Base-by-base conservation (phyloP, 2,888 invertebrate genomes). In the Sesia apiformis region DNA sequence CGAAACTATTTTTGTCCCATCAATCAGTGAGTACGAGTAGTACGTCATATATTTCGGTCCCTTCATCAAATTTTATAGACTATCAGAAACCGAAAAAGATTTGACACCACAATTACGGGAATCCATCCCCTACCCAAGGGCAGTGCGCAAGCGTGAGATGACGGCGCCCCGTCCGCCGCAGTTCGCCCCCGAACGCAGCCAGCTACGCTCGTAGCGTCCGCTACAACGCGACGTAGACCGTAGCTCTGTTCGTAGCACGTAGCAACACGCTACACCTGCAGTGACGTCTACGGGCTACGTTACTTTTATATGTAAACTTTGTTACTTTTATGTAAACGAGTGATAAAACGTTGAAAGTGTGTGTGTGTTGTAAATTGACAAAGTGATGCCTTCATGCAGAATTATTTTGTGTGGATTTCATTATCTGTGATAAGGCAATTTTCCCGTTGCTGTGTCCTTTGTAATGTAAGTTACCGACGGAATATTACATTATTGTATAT, bases 91-190 rank as follows among this genome's bases (percentile, higher is more conserved):
- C 62, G 60, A 61, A 60, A 60, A 59, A 69, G 70, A 66, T 71
- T 72, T 72, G 71, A 73, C 71, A 67, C 66, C 63, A 67, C 62
- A 65, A 66, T 67, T 70, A 72, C 68, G 68, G 67, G 69, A 64
- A 74, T 76, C 75, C 72, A 75, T 75, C 76, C 73, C 67, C 64
- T 68, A 64, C 64, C 66, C 65, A 65, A 64, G 65, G 64, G 58
- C 57, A 56, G 49, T 56, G 63, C 85, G 81, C 85, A 78, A 75
- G 85, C 84, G 85, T 76, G 70, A 63, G 55, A 56, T 55, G 53
- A 52, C 63, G 66, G 63, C 71, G 76, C 72, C 68, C 72, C 70
- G 66, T 73, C 72, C 76, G 67, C 71, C 86, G 85, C 85, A 85
- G 85, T 85, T 74, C 66, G 65, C 66, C 68, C 60, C 62, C 69